Conservation (phyloP, 2,113 vertebrate species). For the Oplegnathus fasciatus region DNA sequence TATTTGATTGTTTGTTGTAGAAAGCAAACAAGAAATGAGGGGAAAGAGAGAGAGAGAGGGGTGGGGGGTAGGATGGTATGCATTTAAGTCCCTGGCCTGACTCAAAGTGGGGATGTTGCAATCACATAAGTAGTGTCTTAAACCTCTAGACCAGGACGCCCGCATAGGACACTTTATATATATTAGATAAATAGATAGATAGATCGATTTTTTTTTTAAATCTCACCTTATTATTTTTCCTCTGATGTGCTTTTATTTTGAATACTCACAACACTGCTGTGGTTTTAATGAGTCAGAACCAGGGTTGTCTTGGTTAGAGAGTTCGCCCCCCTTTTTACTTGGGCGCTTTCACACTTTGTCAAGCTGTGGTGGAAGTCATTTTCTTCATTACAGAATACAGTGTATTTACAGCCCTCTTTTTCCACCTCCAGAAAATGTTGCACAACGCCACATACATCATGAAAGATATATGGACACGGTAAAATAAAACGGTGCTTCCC, state of each 20-base stretch:
- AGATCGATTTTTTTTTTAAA: not conserved
- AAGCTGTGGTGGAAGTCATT: slow-evolving; percentile 9
- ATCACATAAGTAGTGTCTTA: not conserved
- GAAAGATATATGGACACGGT: slow-evolving; percentile 4
- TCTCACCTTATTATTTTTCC: slow-evolving; percentile 18
- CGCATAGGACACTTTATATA: not conserved
- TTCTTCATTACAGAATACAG: not conserved
- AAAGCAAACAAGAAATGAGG: not conserved
- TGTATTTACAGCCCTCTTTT: not conserved
- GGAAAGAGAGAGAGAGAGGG: too few relatives aligned
- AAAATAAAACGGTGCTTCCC: slow-evolving; percentile 8
- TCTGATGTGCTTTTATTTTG: slow-evolving; percentile 32
- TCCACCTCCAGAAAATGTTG: not conserved
- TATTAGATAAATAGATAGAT: too few relatives aligned
- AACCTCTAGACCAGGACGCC: slow-evolving; percentile 15
- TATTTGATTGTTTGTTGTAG: not conserved
- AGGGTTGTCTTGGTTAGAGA: not conserved
- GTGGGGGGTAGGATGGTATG: too few relatives aligned
- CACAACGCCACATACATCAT: not conserved
- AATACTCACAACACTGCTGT: slow-evolving; percentile 10
- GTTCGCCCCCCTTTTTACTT: not conserved
- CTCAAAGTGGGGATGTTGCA: not conserved
- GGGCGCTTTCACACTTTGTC: slow-evolving; percentile 23
- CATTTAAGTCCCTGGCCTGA: not conserved
- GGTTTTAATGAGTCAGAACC: slow-evolving; percentile 50